Base-by-base conservation (phyloP, 2,888 invertebrate genomes). In the Eledona agricola region DNA sequence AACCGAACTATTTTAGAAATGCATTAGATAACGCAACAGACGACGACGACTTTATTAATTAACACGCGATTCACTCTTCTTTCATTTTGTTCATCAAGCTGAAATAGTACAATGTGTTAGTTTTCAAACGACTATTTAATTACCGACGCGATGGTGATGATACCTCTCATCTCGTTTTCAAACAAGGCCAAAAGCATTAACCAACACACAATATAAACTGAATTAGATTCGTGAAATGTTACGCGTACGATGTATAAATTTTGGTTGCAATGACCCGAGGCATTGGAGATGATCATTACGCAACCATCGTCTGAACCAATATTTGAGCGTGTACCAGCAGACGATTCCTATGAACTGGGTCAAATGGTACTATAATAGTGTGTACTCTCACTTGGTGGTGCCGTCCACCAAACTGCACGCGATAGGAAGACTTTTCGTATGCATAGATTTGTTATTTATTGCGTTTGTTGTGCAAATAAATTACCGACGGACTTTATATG, bases 281-380 rank as follows among this genome's bases (percentile, higher is more conserved):
- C 43, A 29, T 17, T 20, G 15, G 43, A n/a, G n/a, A n/a, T n/a
- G 19, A 17, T 20, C 7, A 17, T 46, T 46, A 15, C 35, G 13
- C 28, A 34, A 46, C 22, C 12, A 20, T 32, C 23, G 32, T 32
- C 32, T 43, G 43, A 32, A 43, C 43, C 43, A 47, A 51, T 43
- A 57, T 53, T 38, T 51, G 34, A 53, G 47, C n/a, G 17, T 57
- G 46, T 50, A 58, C 49, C 16, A 47, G 51, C 45, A 51, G 49
- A 55, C 50, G 37, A 51, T 50, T 40, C 37, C 46, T 46, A 29
- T 43, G 43, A 57, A 47, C 43, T 55, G 25, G 58, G 58, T 55
- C 58, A 52, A 26, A 22, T 13, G 12, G 9, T 22, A 37, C 38
- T 26, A 37, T 23, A 26, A n/a, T n/a, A n/a, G n/a, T n/a, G n/a